A percentile compares a stretch with the other conserved stretches of the same genome.
These are phyloP conservation scores for Lasioglossum marginatum DNA, from an alignment of 2,888 invertebrate genomes.

Conservation along the genomic window DNA sequence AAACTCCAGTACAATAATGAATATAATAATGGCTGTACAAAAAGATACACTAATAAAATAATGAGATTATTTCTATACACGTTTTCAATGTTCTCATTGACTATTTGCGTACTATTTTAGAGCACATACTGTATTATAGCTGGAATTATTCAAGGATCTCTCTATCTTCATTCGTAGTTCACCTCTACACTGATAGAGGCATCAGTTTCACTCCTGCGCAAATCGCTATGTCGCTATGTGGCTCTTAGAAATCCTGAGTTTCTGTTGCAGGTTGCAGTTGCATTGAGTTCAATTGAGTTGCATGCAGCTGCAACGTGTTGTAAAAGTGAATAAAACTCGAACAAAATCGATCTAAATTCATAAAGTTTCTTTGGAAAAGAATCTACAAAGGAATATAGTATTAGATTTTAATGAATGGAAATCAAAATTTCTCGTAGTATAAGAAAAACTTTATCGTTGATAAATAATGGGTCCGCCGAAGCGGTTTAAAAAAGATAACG, in stretches of 20 bases:
- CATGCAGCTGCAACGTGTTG: not conserved
- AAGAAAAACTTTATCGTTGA: not conserved
- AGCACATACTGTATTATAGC: too few relatives aligned
- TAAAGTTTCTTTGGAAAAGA: not conserved
- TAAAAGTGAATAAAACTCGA: not conserved
- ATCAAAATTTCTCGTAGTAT: not conserved
- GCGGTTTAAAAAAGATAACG: conserved; percentile 83
- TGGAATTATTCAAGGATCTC: too few relatives aligned
- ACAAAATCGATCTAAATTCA: not conserved
- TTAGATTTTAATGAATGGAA: not conserved
- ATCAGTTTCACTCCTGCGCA: too few relatives aligned
- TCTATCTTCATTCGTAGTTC: too few relatives aligned
- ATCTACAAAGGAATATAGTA: not conserved
- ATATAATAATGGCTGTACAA: too few relatives aligned
- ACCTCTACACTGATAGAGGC: too few relatives aligned
- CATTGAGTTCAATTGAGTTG: not conserved
- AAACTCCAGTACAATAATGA: too few relatives aligned
- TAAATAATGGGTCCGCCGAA: conserved; percentile 85
- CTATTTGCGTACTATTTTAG: too few relatives aligned
- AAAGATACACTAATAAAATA: too few relatives aligned
- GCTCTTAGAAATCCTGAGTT: not conserved
- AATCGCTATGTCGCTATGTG: not conserved
- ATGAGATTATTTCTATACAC: too few relatives aligned
- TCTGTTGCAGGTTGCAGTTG: not conserved
- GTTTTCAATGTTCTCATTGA: too few relatives aligned